These are phyloP conservation scores for Xenopus laevis DNA, from an alignment of 2,113 vertebrate genomes.

Conservation along the genomic window DNA sequence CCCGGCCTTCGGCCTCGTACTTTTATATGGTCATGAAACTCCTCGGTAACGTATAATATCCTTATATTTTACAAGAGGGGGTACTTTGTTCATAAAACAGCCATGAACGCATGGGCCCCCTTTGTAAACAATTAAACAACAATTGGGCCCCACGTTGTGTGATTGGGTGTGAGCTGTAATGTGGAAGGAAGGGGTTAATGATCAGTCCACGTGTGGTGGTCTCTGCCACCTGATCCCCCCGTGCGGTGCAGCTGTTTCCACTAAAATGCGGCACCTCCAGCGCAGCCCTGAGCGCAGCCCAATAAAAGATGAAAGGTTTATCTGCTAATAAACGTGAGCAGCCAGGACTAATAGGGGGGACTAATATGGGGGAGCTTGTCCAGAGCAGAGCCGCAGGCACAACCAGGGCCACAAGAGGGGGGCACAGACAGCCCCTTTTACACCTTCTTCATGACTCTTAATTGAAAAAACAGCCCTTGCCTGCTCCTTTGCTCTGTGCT, in stretches of 20 bases:
- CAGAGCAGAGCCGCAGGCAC: slow-evolving; percentile 39
- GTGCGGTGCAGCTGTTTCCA: slow-evolving; percentile 65
- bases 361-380: slow-evolving; percentile 44
- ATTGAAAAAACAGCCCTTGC: slow-evolving; percentile 61
- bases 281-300: slow-evolving; percentile 62
- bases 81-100: too few relatives aligned
- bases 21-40: too few relatives aligned
- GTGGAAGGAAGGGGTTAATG: slow-evolving; percentile 6
- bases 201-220: slow-evolving; percentile 36
- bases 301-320: slow-evolving; percentile 71
- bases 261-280: slow-evolving; percentile 66
- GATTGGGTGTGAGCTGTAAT: background rate
- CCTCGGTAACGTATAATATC: too few relatives aligned
- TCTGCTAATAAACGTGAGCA: slow-evolving; percentile 69
- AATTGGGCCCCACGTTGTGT: background rate
- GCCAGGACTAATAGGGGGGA: slow-evolving; percentile 49
- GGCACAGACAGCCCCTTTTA: slow-evolving; percentile 61
- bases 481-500: slow-evolving; percentile 43
- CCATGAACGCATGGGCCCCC: too few relatives aligned
- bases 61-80: too few relatives aligned
- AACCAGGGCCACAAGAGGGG: slow-evolving; percentile 37
- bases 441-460: slow-evolving; percentile 63
- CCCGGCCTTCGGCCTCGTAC: too few relatives aligned
- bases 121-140: too few relatives aligned
- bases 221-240: slow-evolving; percentile 62